These are phyloP conservation scores for Minunthozetes semirufus DNA, from an alignment of 2,888 invertebrate genomes.

Conservation along the genomic window DNA sequence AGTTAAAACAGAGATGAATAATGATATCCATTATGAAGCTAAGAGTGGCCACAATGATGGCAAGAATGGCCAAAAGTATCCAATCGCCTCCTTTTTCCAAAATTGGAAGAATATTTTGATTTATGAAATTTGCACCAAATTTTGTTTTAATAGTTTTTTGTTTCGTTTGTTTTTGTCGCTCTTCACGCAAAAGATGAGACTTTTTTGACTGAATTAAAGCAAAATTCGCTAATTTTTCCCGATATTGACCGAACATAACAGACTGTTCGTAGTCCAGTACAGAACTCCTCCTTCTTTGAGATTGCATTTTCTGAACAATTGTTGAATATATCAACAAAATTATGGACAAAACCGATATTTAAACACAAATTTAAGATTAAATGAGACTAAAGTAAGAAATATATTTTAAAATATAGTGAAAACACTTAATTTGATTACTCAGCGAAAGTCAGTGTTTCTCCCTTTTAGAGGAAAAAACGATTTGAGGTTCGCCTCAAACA, in stretches of 20 bases:
- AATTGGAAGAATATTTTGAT: background rate
- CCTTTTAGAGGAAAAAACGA: background rate
- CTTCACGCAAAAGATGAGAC: conserved; percentile 56
- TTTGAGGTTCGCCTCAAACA: conserved; percentile 3
- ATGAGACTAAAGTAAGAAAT: too few species aligned
- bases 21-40: conserved; percentile 91
- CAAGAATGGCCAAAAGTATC: conserved; percentile 86
- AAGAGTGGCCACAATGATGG: conserved; percentile 85
- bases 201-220: conserved; percentile 83
- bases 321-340: too few species aligned
- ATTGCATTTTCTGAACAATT: background rate
- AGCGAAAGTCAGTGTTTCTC: background rate
- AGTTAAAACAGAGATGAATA: conserved; percentile 51
- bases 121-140: background rate
- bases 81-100: conserved; percentile 65
- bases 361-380: too few species aligned
- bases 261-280: conserved; percentile 36
- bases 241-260: conserved; percentile 81
- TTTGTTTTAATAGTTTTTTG: conserved; percentile 47
- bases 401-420: background rate
- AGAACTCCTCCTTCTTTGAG: conserved; percentile 5
- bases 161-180: conserved; percentile 57
- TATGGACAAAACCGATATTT: too few species aligned
- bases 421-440: background rate
- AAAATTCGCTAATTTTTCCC: conserved; percentile 86